Evolutionary conservation across 2,113 vertebrate species (phyloP).

Genomic region (Isichthys henryi): DNA sequence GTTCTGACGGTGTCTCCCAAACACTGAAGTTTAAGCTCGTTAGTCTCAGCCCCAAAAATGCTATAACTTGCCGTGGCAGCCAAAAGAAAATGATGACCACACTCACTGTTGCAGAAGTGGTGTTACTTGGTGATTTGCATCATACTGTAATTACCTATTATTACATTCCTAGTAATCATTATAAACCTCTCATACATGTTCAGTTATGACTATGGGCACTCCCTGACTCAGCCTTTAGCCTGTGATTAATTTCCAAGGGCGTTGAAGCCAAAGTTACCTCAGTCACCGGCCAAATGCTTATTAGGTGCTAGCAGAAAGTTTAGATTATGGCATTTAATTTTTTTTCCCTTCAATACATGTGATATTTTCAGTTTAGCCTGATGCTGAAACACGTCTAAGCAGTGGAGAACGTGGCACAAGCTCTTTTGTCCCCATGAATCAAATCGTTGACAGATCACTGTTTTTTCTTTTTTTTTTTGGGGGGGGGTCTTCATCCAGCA

Average conservation of each 20-base stretch:
- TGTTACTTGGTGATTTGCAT: background rate
- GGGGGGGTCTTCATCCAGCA: background rate
- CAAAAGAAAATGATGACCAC: background rate
- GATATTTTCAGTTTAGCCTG: background rate
- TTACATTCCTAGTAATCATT: background rate
- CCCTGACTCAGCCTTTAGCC: slow-evolving; percentile 13
- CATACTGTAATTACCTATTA: background rate
- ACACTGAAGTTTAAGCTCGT: no score
- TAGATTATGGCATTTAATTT: background rate
- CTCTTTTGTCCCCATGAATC: background rate
- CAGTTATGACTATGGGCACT: background rate
- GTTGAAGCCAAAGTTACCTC: background rate
- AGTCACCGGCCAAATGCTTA: slow-evolving; percentile 12
- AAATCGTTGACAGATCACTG: background rate
- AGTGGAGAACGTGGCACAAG: background rate
- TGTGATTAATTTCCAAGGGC: slow-evolving; percentile 25
- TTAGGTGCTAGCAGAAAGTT: background rate
- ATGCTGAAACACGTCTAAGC: background rate
- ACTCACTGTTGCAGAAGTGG: background rate
- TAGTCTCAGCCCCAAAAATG: no score
- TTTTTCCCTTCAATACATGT: background rate
- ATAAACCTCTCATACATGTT: background rate
- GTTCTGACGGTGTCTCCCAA: background rate
- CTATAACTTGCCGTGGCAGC: background rate
- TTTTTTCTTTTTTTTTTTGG: background rate